These are phyloP conservation scores for Aleadryas rufinucha DNA, from an alignment of 2,113 vertebrate genomes.

Conservation along the genomic window DNA sequence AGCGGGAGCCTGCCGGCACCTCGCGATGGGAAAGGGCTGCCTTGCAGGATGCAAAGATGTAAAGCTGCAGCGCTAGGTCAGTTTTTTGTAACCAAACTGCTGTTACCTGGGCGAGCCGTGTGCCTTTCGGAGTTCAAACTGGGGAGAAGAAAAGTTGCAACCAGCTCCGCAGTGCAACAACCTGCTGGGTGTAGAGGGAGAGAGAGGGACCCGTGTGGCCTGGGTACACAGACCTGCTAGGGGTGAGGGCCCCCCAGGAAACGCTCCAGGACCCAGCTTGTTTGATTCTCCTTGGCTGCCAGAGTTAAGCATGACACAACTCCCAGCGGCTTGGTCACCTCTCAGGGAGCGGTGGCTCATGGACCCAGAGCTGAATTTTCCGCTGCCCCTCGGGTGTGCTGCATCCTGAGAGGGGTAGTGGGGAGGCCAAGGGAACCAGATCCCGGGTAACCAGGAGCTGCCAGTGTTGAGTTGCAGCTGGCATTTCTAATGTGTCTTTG, in stretches of 20 bases:
- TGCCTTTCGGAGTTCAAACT: neutral
- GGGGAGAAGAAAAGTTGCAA: too few species aligned
- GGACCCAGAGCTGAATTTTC: neutral
- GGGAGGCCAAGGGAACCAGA: slow-evolving; percentile 14
- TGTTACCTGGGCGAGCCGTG: neutral
- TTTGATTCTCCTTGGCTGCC: neutral
- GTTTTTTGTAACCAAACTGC: neutral
- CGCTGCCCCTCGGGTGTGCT: neutral
- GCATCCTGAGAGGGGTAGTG: neutral
- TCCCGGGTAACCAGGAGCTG: neutral
- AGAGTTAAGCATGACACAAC: neutral
- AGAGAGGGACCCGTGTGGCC: neutral
- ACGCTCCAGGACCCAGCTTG: accelerated
- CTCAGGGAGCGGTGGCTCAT: accelerated
- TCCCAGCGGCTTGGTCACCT: neutral
- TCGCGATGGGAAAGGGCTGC: neutral
- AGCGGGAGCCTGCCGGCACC: neutral
- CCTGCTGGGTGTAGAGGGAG: neutral
- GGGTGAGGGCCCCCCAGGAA: neutral
- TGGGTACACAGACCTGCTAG: neutral
- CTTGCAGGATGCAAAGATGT: neutral
- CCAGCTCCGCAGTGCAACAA: neutral
- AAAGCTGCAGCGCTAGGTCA: neutral
- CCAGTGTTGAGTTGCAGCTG: slow-evolving; percentile 35
- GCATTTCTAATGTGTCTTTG: neutral